Base-by-base conservation (phyloP, 2,113 vertebrate species). In the Sisor rabdophorus region DNA sequence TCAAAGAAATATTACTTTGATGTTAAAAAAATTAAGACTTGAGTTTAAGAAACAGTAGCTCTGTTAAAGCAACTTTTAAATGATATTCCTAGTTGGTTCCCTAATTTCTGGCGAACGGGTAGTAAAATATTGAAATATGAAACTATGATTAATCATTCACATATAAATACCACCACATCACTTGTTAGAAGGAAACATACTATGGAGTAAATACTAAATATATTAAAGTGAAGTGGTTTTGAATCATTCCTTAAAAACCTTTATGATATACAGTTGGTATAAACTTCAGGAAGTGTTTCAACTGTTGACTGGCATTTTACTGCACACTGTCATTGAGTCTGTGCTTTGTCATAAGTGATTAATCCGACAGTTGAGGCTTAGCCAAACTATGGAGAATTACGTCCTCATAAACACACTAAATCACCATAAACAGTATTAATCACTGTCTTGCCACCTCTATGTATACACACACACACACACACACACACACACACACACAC, bases 341-440 rank as follows among this genome's bases (percentile, higher is more conserved):
- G 59, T 13, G 13, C 64, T 60, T 19, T 10, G 11, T 71, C 22
- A 71, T 53, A 78, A 71, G 5, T 12, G 65, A 47, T 48, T 72
- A 56, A 79, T 59, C 71, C 52, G 40, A 60, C 64, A 70, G 70
- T 56, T n/a, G 40, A 50, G 26, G 50, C 71, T 58, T 53, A 48
- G 22, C 32, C 13, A 55, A 68, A 55, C 58, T 44, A 19, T 61
- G 61, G 50, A 73, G 63, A 56, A 53, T 78, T 24, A 19, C 30
- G 10, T 19, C n/a, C 47, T 56, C 77, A 44, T 72, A 73, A 73
- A 65, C 68, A 71, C 28, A 11, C 54, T 63, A 55, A 61, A 71
- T 36, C 70, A 67, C 52, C 16, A 75, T 50, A 59, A 75, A 71
- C 44, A 79, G 47, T 44, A 72, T 68, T 54, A 76, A 75, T 71